Conservation (phyloP, 2,113 vertebrate species). For the Holacanthus passer region DNA sequence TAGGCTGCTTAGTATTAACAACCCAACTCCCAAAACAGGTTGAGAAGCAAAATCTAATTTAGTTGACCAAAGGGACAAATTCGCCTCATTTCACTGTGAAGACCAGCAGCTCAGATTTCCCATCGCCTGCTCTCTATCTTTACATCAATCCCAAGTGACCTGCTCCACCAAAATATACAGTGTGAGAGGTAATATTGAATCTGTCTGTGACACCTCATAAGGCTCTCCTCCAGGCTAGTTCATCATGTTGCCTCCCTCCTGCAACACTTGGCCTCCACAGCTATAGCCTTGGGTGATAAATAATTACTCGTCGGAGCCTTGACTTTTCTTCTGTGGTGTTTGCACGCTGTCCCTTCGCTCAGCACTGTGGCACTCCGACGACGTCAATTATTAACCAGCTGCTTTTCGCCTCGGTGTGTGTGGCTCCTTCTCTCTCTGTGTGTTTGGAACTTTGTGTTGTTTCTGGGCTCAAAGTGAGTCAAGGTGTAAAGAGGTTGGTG, state of each 20-base stretch:
- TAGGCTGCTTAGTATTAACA: conserved; percentile 19
- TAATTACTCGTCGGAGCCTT: conserved; percentile 76
- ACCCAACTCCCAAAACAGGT: conserved; percentile 14
- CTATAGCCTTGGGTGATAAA: conserved; percentile 75
- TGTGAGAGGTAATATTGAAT: conserved; percentile 46
- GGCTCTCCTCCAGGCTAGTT: conserved; percentile 35
- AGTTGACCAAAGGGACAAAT: conserved; percentile 30
- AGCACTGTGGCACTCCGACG: conserved; percentile 65
- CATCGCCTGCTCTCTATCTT: conserved; percentile 11
- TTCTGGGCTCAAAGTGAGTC: conserved; percentile 23
- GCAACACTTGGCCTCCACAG: conserved; percentile 45
- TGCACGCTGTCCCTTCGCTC: conserved; percentile 68
- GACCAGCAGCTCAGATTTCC: conserved; percentile 37
- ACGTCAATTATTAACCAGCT: conserved; percentile 82
- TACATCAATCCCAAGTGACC: conserved; percentile 38
- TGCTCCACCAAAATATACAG: conserved; percentile 42
- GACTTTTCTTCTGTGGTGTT: conserved; percentile 73
- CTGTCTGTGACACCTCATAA: conserved; percentile 54
- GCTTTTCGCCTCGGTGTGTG: conserved; percentile 57
- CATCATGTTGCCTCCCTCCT: conserved; percentile 49
- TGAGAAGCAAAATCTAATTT: conserved; percentile 30
- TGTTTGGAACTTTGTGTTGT: conserved; percentile 34
- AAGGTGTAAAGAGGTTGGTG: background rate
- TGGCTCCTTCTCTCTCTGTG: conserved; percentile 21
- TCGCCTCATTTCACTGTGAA: background rate